Evolutionary conservation across 1,140 invertebrate species (phyloP).

Genomic region (Anadara kagoshimensis): DNA sequence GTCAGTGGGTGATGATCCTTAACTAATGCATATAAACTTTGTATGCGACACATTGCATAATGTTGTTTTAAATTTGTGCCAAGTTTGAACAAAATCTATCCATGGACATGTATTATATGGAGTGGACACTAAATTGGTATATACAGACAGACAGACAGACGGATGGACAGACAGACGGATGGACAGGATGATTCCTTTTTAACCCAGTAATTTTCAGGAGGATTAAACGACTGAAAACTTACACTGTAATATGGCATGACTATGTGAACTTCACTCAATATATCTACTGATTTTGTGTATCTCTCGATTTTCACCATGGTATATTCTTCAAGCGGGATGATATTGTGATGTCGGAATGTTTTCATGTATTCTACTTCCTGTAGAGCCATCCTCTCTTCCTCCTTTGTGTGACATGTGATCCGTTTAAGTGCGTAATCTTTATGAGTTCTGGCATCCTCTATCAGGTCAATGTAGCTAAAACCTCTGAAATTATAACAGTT

Average conservation of each 20-base stretch:
- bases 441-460: constrained; percentile 83
- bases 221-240: no score
- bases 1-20: no score
- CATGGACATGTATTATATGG: no score
- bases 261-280: constrained; percentile 82
- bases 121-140: no score
- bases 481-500: constrained; percentile 79
- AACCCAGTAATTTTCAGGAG: no score
- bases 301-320: constrained; percentile 72
- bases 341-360: constrained; percentile 83
- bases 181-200: no score
- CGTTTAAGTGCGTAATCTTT: constrained; percentile 87
- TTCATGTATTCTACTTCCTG: constrained; percentile 86
- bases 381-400: constrained; percentile 84
- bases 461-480: constrained; percentile 87
- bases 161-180: no score
- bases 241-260: constrained; percentile 86
- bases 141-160: no score
- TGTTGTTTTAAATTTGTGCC: no score
- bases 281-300: constrained; percentile 53
- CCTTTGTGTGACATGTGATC: constrained; percentile 85
- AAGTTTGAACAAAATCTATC: no score
- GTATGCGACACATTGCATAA: no score
- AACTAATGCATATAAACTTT: no score
- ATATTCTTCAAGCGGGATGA: constrained; percentile 86